phyloP scores from a whole-genome alignment of 2,888 invertebrate species.

The Hyalella azteca region DNA sequence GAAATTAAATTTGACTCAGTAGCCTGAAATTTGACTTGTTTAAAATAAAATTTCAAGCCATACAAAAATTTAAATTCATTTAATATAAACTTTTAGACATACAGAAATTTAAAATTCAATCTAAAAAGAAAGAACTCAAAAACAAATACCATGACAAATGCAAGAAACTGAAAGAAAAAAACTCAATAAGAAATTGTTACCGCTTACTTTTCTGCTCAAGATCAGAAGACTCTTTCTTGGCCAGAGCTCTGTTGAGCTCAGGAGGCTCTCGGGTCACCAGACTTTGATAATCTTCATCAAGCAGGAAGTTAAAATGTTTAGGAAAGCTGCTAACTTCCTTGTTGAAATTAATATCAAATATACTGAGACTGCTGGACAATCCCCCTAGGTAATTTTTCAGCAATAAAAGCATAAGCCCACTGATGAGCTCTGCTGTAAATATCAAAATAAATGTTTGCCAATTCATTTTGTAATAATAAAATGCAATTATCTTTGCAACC shows the following conservation, averaged over 20 bases:
- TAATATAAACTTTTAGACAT: neutral
- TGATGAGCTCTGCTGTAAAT: constrained; percentile 13
- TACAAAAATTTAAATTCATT: neutral
- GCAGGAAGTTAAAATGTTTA: neutral
- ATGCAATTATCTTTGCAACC: neutral
- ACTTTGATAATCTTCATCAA: constrained; percentile 28
- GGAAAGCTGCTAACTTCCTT: neutral
- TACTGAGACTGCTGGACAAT: neutral
- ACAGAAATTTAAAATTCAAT: neutral
- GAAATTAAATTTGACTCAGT: neutral
- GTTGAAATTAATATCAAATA: neutral
- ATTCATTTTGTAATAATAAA: constrained; percentile 14
- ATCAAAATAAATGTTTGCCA: neutral
- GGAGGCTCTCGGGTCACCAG: neutral
- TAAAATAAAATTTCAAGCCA: neutral
- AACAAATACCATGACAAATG: neutral
- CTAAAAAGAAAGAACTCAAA: neutral
- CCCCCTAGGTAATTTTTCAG: neutral
- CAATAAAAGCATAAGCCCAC: neutral
- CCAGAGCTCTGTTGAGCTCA: constrained; percentile 1
- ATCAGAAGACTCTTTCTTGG: neutral
- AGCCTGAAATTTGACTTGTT: neutral
- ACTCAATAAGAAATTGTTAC: neutral
- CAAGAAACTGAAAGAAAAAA: neutral
- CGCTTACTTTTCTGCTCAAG: constrained; percentile 6